Evolutionary conservation across 2,888 invertebrate species (phyloP).

Genomic region (Apomyelois bistriatella): DNA sequence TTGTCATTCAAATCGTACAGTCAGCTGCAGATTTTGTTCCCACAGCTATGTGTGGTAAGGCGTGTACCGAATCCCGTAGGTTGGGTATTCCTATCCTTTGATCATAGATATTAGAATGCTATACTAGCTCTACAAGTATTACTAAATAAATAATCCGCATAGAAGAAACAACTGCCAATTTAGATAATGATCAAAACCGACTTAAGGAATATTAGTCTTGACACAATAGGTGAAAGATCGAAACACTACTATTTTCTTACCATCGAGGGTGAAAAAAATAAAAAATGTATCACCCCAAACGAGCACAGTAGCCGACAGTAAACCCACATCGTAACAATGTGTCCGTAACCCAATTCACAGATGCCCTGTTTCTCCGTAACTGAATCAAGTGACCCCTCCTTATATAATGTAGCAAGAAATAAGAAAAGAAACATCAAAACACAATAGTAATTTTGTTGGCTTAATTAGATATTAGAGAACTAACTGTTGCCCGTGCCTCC

Average conservation of each 20-base stretch:
- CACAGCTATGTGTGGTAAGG: too few species aligned
- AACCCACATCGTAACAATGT: not conserved
- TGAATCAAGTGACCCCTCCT: not conserved
- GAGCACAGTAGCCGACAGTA: not conserved
- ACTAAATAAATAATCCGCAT: too few species aligned
- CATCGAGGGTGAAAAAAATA: not conserved
- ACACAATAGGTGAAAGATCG: not conserved
- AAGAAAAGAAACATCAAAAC: not conserved
- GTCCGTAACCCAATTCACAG: conserved; percentile 3
- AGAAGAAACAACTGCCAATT: too few species aligned
- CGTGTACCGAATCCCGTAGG: too few species aligned
- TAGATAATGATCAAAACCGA: too few species aligned
- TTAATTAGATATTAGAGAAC: not conserved
- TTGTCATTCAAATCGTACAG: too few species aligned
- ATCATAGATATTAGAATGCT: too few species aligned
- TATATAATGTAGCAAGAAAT: too few species aligned
- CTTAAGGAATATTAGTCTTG: not conserved
- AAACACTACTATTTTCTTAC: not conserved
- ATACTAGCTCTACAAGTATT: too few species aligned
- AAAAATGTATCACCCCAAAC: not conserved
- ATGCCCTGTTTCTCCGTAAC: conserved; percentile 1
- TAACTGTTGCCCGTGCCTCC: too few species aligned
- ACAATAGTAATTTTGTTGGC: not conserved
- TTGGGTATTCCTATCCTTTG: too few species aligned
- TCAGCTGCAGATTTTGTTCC: too few species aligned